Conservation (phyloP, 2,797 vertebrate genomes). For the Telmatherina bonti region DNA sequence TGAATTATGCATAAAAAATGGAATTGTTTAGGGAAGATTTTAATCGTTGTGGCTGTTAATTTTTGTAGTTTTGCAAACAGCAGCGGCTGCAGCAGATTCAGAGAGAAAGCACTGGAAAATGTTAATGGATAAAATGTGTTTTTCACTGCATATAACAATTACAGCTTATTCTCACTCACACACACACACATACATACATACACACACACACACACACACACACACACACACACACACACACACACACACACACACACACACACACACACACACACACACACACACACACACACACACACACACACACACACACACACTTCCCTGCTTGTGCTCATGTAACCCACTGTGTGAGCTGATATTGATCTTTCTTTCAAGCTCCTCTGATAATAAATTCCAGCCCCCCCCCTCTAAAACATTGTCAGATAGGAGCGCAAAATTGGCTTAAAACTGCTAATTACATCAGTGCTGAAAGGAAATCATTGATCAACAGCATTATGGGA, state of each 20-base stretch:
- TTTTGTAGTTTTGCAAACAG: constrained; percentile 53
- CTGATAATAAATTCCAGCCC: constrained; percentile 84
- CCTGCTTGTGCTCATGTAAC: constrained; percentile 31
- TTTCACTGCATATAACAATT: constrained; percentile 13
- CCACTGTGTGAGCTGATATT: constrained; percentile 81
- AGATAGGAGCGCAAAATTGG: constrained; percentile 78
- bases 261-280: neutral
- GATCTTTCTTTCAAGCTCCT: constrained; percentile 86
- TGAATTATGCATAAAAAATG: constrained; percentile 62
- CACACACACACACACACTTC: constrained; percentile 4
- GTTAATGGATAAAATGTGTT: constrained; percentile 27
- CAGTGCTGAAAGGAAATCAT: constrained; percentile 92
- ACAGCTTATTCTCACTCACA: neutral
- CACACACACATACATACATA: constrained; percentile 8
- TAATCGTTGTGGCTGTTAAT: constrained; percentile 62
- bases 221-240: constrained; percentile 10
- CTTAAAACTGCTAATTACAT: constrained; percentile 93
- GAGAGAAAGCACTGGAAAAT: constrained; percentile 30
- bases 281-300: constrained; percentile 17
- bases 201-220: constrained; percentile 9
- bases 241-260: constrained; percentile 13
- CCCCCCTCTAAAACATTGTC: constrained; percentile 62
- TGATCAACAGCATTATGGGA: constrained; percentile 91
- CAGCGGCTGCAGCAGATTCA: constrained; percentile 22
- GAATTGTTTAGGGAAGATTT: constrained; percentile 53